Evolutionary conservation across 2,797 vertebrate species (phyloP), one percentile per base, ranked within the genome.

Genomic region (Pangasius djambal): DNA sequence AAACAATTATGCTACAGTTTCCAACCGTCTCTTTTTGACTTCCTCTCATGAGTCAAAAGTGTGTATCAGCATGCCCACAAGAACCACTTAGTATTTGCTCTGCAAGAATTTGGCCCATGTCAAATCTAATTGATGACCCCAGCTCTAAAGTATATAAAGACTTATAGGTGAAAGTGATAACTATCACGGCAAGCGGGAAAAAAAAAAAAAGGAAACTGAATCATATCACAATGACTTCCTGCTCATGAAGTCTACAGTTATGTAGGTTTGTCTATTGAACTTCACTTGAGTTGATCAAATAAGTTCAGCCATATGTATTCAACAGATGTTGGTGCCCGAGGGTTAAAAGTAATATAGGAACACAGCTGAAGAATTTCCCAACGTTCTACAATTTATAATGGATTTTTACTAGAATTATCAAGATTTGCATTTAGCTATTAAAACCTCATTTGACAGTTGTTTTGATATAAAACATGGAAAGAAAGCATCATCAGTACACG

Each of bases 41-140:
- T 83, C 82, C 59, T 50, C 40, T 44, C 28, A 65, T 65, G 40
- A 83, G 25, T 48, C 61, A 65, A 61, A 83, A 9, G 57, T 83
- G 59, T 65, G 40, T 48, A 65, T 65, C 40, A 48, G 40, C 40
- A 65, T 50, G 40, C 40, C 25, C 4, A 5, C 37, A 67, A 16
- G 25, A 63, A 8, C 13, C 9, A 20, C 77, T 79, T 79, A 34
- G 50, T 25, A 81, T n/a, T 44, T 83, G 1, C 52, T 10, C n/a
- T 10, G 31, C 31, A 81, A 22, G 78, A 57, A 81, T 81, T 59
- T 57, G 16, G 81, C 59, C 5, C 34, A 15, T 57, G 79, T 82
- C 79, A 44, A 63, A 48, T 83, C 37, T 65, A 28, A 83, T n/a
- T n/a, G 40, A 83, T 63, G 37, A 48, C 57, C 34, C 81, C 15